These are phyloP conservation scores for Regulus satrapa DNA, from an alignment of 2,113 vertebrate genomes.

Conservation along the genomic window DNA sequence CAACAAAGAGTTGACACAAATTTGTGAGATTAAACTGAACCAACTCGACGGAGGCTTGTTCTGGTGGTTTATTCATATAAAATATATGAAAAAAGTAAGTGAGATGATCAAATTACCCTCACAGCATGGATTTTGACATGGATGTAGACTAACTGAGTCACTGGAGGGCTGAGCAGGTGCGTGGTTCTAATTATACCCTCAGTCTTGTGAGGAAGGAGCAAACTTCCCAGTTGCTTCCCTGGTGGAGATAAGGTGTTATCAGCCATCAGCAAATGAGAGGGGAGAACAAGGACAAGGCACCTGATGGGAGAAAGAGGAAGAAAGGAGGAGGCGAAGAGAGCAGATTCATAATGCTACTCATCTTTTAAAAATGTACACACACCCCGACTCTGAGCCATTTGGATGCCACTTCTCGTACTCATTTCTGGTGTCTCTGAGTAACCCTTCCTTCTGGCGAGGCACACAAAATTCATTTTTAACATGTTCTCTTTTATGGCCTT, in stretches of 20 bases:
- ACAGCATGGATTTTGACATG: constrained; percentile 64
- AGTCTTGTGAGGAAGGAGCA: constrained; percentile 50
- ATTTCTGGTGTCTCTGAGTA: not conserved
- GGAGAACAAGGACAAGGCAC: constrained; percentile 61
- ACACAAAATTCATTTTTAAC: not conserved
- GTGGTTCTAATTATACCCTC: constrained; percentile 61
- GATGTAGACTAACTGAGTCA: constrained; percentile 57
- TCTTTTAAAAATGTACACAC: not conserved
- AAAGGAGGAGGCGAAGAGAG: not conserved
- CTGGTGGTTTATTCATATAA: constrained; percentile 11
- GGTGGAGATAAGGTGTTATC: constrained; percentile 61
- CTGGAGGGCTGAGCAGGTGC: constrained; percentile 59
- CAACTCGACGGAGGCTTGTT: not conserved
- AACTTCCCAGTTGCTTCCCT: constrained; percentile 56
- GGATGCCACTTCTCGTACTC: not conserved
- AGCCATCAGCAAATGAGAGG: constrained; percentile 58
- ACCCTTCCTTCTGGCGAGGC: not conserved
- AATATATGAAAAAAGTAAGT: constrained; percentile 3
- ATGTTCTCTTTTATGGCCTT: not conserved
- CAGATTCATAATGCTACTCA: not conserved
- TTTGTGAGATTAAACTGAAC: constrained; percentile 36
- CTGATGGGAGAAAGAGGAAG: constrained; percentile 26
- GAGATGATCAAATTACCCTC: constrained; percentile 53
- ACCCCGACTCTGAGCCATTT: not conserved
- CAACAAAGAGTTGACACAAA: constrained; percentile 24